A percentile compares a stretch with the other conserved stretches of the same genome.
These are phyloP conservation scores for Thecophora atra DNA, from an alignment of 2,888 invertebrate species.

Conservation along the genomic window DNA sequence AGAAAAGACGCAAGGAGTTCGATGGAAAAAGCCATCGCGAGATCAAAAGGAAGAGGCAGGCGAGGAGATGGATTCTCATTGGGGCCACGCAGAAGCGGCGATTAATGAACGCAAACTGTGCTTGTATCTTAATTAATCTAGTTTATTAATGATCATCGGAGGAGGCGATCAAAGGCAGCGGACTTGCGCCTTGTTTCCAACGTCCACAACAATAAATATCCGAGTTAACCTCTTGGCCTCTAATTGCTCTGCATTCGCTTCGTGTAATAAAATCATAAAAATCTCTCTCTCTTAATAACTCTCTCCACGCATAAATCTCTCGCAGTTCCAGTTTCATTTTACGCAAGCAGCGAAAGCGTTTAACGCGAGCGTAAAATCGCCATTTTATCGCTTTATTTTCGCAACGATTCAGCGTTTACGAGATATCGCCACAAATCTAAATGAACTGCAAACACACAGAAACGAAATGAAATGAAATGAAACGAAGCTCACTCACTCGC, in stretches of 20 bases:
- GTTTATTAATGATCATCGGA: neutral
- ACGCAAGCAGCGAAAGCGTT: constrained; percentile 20
- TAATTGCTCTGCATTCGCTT: neutral
- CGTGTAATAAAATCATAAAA: neutral
- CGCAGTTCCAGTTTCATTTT: neutral
- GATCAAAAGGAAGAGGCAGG: neutral
- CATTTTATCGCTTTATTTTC: constrained; percentile 32
- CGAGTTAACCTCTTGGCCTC: neutral
- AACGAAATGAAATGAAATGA: too few relatives aligned
- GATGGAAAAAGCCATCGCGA: neutral
- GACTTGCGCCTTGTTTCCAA: neutral
- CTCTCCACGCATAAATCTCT: neutral
- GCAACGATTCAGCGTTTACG: constrained; percentile 25
- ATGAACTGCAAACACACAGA: constrained; percentile 4
- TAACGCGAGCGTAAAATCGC: neutral
- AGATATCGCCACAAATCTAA: constrained; percentile 28
- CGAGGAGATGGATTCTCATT: neutral
- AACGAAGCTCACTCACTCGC: too few relatives aligned
- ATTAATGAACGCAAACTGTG: neutral
- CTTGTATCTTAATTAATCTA: neutral
- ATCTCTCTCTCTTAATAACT: too few relatives aligned
- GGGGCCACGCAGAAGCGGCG: neutral
- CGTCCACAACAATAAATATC: neutral
- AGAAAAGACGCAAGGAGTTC: neutral
- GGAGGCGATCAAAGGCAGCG: neutral